Evolutionary conservation across 2,797 vertebrate species (phyloP), one percentile per base, ranked within the genome.

Genomic region (Cirrhinus molitorella): DNA sequence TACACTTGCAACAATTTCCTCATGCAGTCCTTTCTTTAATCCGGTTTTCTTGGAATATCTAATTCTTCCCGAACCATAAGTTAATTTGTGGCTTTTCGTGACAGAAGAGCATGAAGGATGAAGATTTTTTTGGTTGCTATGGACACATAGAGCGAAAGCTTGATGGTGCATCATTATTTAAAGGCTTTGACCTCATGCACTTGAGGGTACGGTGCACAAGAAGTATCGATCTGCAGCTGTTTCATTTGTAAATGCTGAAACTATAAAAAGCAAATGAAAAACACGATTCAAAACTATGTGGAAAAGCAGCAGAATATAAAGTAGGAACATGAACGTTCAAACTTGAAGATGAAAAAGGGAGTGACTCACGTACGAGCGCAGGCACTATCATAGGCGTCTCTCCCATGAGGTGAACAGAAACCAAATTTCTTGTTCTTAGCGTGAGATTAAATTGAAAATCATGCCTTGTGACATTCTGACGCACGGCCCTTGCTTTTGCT

Each of bases 61-160:
- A 70, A 70, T 83, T 77, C 65, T 70, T 78, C 61, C 55, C 6
- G 31, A 67, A 61, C 43, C 74, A 71, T 63, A 83, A 83, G 53
- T 78, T 71, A 77, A 83, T 83, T 83, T 78, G 74, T 70, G 74
- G 73, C 51, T 70, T 21, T 81, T 84, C 16, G 63, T 9, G 43
- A 84, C 31, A 59, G 43, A 40, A 79, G 59, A 80, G 57, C 68
- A 67, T 43, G 19, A 80, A 59, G 53, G 67, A 79, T 89, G 84
- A 85, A 74, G 31, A 65, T 81, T 85, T 66, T 85, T 82, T 49
- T 43, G 61, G 88, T 89, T 89, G 83, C 88, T 87, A 89, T 89
- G 86, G 88, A 86, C 85, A 89, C 85, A 59, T 55, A 5, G 65
- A 83, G 70, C 40, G 43, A 85, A 81, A 75, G 71, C 85, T 80